Percentiles rank a stretch among this genome's conserved stretches.
These are phyloP conservation scores for Peromyscus nudipes DNA, from an alignment of 2,797 vertebrate genomes.

Conservation along the genomic window DNA sequence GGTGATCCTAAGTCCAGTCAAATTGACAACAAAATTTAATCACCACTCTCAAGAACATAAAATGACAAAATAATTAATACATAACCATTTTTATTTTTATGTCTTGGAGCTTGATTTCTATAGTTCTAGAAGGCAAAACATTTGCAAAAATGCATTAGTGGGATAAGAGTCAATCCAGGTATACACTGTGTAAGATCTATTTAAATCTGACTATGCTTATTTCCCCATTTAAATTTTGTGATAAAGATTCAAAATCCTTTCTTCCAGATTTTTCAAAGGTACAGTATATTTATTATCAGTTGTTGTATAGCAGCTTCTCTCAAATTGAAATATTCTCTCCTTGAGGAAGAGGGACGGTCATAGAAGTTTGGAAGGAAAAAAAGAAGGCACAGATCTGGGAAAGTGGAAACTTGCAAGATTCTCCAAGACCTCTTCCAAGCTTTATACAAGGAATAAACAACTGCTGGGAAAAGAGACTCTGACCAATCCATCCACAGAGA, in stretches of 20 bases:
- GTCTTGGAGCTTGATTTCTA: neutral
- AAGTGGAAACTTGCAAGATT: neutral
- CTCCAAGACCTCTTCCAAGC: neutral
- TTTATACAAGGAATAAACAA: neutral
- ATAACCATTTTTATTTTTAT: neutral
- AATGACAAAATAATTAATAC: neutral
- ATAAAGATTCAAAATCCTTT: neutral
- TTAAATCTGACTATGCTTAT: neutral
- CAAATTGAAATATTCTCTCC: neutral
- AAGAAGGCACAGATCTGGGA: neutral
- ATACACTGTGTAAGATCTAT: neutral
- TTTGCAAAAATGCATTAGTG: neutral
- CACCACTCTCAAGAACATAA: neutral
- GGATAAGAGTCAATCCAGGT: neutral
- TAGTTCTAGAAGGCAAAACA: neutral
- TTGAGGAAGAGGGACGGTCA: neutral
- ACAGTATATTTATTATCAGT: neutral
- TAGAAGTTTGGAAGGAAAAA: neutral
- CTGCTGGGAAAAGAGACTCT: neutral
- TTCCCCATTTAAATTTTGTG: neutral
- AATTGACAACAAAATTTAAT: neutral
- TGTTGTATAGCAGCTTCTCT: neutral
- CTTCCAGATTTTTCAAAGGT: neutral
- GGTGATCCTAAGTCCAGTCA: neutral
- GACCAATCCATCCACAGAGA: neutral